phyloP scores from a whole-genome alignment of 2,888 invertebrate species.

The Leptopterna dolabrata region DNA sequence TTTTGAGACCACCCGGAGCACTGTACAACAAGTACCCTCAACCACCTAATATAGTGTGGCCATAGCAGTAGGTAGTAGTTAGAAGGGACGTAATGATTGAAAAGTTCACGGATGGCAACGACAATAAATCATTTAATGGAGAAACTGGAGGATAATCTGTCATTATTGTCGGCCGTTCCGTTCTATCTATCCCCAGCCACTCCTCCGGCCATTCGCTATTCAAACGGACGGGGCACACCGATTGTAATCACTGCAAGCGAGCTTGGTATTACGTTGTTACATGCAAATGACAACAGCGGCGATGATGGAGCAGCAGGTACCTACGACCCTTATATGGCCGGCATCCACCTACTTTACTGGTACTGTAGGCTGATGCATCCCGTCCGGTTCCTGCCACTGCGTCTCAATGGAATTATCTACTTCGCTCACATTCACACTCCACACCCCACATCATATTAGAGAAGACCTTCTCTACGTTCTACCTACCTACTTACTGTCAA shows the following conservation, averaged over 20 bases:
- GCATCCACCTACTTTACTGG: background rate
- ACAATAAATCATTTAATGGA: background rate
- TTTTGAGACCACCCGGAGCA: too few species aligned
- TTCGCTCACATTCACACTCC: too few species aligned
- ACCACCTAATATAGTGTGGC: too few species aligned
- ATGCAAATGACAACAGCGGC: background rate
- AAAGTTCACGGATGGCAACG: background rate
- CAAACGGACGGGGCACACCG: background rate
- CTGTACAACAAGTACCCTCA: too few species aligned
- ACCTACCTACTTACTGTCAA: too few species aligned
- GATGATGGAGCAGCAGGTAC: background rate
- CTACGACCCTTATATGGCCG: background rate
- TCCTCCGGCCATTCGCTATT: too few species aligned
- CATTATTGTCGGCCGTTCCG: background rate
- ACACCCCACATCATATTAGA: too few species aligned
- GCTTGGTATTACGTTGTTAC: background rate
- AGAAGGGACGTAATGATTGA: background rate
- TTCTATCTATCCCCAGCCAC: background rate
- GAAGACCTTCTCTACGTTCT: too few species aligned
- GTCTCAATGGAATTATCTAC: too few species aligned
- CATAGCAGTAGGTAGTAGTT: too few species aligned
- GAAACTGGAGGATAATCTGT: background rate
- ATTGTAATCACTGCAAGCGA: background rate
- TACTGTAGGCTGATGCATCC: too few species aligned
- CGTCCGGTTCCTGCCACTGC: too few species aligned